A percentile compares a stretch with the other conserved stretches of the same genome.
Conservation (phyloP, 2,888 invertebrate genomes). For the Uropetala carovei region DNA sequence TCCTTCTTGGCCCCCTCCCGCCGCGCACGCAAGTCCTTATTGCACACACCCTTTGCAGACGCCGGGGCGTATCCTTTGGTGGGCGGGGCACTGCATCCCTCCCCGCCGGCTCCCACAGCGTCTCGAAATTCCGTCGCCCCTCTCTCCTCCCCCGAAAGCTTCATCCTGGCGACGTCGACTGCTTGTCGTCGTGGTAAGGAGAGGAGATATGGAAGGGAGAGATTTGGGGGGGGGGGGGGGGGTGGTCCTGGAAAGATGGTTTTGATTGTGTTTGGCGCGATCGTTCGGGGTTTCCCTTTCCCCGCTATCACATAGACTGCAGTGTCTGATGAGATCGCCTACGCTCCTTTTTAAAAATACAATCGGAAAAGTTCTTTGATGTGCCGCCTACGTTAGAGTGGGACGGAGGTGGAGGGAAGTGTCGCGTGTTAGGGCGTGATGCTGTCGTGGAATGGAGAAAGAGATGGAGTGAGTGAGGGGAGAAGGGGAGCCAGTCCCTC, state of each 20-base stretch:
- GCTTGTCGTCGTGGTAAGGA: no score
- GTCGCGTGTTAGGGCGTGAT: background rate
- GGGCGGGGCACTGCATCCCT: background rate
- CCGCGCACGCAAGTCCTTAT: background rate
- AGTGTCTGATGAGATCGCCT: no score
- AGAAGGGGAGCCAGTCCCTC: background rate
- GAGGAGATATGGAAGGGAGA: no score
- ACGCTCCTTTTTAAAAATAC: background rate
- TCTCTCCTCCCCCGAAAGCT: no score
- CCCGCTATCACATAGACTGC: no score
- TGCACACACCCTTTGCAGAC: background rate
- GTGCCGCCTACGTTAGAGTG: background rate
- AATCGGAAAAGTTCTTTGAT: slow-evolving; percentile 5
- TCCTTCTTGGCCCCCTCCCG: background rate
- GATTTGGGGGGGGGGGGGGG: no score
- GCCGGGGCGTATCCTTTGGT: background rate
- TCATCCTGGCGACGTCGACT: no score
- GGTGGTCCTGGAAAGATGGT: no score
- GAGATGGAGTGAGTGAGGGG: background rate
- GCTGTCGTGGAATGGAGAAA: background rate
- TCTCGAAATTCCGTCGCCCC: background rate
- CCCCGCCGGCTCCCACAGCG: background rate
- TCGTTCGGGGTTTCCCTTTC: no score
- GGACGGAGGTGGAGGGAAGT: background rate
- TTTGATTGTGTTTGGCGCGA: no score